These are phyloP conservation scores for Chelidonichthys spinosus DNA, from an alignment of 2,797 vertebrate species.

Conservation along the genomic window DNA sequence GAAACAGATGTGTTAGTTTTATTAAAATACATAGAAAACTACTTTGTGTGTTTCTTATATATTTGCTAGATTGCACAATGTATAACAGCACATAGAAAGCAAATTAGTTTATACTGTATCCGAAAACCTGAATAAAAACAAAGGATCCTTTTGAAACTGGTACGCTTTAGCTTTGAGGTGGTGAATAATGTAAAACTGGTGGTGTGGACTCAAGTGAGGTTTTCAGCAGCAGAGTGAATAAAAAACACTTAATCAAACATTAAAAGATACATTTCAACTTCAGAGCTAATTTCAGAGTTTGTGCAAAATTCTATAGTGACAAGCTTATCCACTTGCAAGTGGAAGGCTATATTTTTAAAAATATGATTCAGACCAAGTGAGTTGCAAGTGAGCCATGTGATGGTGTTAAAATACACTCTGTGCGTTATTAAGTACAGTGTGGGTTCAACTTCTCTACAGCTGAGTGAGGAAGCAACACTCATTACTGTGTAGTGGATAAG, in stretches of 20 bases:
- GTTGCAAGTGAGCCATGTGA: constrained; percentile 64
- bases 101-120: constrained; percentile 69
- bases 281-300: constrained; percentile 70
- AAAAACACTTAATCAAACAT: constrained; percentile 65
- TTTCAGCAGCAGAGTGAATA: constrained; percentile 69
- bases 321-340: constrained; percentile 70
- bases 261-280: constrained; percentile 68
- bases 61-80: constrained; percentile 85
- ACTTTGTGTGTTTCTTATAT: constrained; percentile 85
- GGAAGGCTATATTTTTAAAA: constrained; percentile 65
- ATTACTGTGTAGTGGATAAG: constrained; percentile 62
- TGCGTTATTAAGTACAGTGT: constrained; percentile 65
- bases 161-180: constrained; percentile 62
- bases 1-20: constrained; percentile 87
- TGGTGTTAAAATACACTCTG: constrained; percentile 60
- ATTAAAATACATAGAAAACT: constrained; percentile 93
- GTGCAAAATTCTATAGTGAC: constrained; percentile 72
- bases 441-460: constrained; percentile 61
- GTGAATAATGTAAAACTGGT: constrained; percentile 53
- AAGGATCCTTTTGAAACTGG: constrained; percentile 59
- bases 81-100: constrained; percentile 84
- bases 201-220: constrained; percentile 52
- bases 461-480: constrained; percentile 67
- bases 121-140: constrained; percentile 77
- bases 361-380: constrained; percentile 64